phyloP scores from a whole-genome alignment of 1,140 invertebrate species.

The Lerema accius region DNA sequence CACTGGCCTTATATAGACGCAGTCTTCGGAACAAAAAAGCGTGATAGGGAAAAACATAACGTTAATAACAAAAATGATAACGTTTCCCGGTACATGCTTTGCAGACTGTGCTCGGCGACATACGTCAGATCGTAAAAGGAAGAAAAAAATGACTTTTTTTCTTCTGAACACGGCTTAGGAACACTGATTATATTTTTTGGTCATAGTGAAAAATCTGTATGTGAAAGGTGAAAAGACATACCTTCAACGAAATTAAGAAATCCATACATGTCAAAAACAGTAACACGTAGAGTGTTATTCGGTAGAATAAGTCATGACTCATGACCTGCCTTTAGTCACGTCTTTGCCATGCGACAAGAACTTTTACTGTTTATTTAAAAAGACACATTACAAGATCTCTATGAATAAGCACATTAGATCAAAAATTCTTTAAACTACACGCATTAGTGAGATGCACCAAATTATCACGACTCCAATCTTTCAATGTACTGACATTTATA shows the following conservation, averaged over 20 bases:
- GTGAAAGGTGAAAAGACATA: too few relatives aligned
- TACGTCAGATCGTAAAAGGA: too few relatives aligned
- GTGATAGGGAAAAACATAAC: too few relatives aligned
- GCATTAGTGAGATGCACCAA: background rate
- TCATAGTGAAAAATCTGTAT: too few relatives aligned
- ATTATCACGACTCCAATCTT: constrained; percentile 16
- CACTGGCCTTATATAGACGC: too few relatives aligned
- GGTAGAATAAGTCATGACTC: constrained; percentile 19
- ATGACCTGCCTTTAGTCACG: constrained; percentile 15
- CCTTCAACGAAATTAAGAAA: background rate
- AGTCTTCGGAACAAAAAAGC: too few relatives aligned
- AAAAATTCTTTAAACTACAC: background rate
- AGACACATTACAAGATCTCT: background rate
- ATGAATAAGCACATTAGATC: background rate
- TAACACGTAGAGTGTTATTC: constrained; percentile 16
- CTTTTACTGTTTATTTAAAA: background rate
- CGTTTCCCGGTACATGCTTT: too few relatives aligned
- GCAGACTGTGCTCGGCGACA: too few relatives aligned
- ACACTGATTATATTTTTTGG: too few relatives aligned
- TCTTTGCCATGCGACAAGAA: constrained; percentile 19
- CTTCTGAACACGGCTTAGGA: too few relatives aligned
- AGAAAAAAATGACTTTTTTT: too few relatives aligned
- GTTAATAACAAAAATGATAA: too few relatives aligned
- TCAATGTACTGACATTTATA: constrained; percentile 26
- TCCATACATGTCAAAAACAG: background rate